These are phyloP conservation scores for Setophaga petechia DNA, from an alignment of 2,113 vertebrate species.

Conservation along the genomic window DNA sequence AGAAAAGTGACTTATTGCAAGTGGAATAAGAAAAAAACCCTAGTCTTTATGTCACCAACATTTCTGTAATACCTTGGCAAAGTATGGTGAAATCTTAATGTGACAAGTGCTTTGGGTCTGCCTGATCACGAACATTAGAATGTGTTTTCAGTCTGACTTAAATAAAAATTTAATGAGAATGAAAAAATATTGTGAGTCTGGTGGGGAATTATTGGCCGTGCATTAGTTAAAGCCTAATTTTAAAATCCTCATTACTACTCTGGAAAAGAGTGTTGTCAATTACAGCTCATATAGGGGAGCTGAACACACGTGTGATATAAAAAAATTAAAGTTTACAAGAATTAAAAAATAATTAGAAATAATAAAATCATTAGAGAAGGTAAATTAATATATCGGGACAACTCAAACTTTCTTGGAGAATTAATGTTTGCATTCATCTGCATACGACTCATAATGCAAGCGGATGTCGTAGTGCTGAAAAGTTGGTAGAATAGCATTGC, in stretches of 20 bases:
- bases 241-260: neutral
- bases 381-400: neutral
- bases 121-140: neutral
- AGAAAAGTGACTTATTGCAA: neutral
- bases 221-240: neutral
- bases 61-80: neutral
- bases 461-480: neutral
- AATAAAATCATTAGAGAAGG: neutral
- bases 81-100: neutral
- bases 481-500: neutral
- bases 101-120: neutral
- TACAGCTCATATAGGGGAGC: neutral
- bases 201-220: neutral
- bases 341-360: neutral
- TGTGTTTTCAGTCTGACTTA: neutral
- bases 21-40: neutral
- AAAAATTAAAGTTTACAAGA: neutral
- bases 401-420: neutral
- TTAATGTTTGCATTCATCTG: neutral
- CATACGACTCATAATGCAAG: neutral
- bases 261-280: neutral
- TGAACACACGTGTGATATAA: neutral
- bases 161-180: neutral
- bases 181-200: neutral
- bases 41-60: slow-evolving; percentile 16